Evolutionary conservation across 2,797 vertebrate genomes (phyloP).

Genomic region (Heliangelus exortis): DNA sequence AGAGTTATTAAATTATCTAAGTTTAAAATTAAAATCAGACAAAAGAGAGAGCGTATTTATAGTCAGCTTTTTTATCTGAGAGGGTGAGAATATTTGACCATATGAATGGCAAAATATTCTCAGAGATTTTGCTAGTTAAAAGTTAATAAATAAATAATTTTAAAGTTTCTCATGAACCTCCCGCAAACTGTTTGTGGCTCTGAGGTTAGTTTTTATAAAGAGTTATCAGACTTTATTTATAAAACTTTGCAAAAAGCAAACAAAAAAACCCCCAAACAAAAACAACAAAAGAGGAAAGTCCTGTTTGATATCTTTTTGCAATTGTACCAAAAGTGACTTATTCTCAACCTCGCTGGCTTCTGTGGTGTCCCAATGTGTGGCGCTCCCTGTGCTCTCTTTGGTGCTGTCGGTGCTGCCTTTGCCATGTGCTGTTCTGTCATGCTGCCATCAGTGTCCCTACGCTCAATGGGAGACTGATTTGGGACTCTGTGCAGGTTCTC

Average conservation of each 20-base stretch:
- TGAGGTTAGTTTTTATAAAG: constrained; percentile 95
- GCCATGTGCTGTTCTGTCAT: constrained; percentile 66
- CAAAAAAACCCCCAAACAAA: no score
- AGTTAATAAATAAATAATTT: constrained; percentile 72
- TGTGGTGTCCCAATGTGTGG: constrained; percentile 76
- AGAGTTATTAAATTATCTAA: constrained; percentile 82
- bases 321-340: constrained; percentile 99
- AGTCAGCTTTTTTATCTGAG: constrained; percentile 81
- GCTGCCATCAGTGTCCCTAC: constrained; percentile 19
- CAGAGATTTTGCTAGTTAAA: constrained; percentile 88
- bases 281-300: constrained; percentile 78
- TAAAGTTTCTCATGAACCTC: constrained; percentile 87
- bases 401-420: constrained; percentile 81
- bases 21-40: constrained; percentile 78
- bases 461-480: not conserved
- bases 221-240: constrained; percentile 93
- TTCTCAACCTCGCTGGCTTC: constrained; percentile 83
- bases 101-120: constrained; percentile 85
- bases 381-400: constrained; percentile 81
- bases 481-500: not conserved
- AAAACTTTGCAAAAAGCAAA: constrained; percentile 83
- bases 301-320: constrained; percentile 97
- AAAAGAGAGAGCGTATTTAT: constrained; percentile 79
- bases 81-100: constrained; percentile 82
- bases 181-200: constrained; percentile 88